Base-by-base conservation (phyloP, 2,113 vertebrate genomes). In the Smithornis capensis region DNA sequence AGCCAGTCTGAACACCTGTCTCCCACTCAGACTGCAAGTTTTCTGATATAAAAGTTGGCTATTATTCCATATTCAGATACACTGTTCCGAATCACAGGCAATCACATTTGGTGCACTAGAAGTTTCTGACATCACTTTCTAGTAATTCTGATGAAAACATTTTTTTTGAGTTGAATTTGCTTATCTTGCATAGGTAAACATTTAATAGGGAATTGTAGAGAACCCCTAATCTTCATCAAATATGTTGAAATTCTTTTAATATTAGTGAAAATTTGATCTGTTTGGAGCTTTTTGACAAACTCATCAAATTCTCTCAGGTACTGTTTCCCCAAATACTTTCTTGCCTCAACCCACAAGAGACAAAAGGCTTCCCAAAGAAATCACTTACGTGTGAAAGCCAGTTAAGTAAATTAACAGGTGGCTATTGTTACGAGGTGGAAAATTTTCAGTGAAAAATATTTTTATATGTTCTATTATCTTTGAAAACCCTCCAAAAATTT, bases 51-150 rank as follows among this genome's bases (percentile, higher is more conserved):
- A 45, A 15, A 45, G 18, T 45, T 45, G 44, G 17, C 44, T 45
- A 45, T 12, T 27, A 63, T 22, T 63, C 11, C 25, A 44, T 7
- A 50, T 21, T n/a, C 24, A 42, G 15, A 31, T 31, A 50, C 5
- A 6, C 19, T 7, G 10, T 52, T 40, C 12, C n/a, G 50, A 52
- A 68, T 56, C 11, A 73, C 9, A 47, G 0, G 0, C 1, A 3
- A 47, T 42, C 16, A 42, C 5, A 33, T 77, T 42, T 91, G 14
- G 7, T 3, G 9, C 18, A 6, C 19, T 56, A 10, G 18, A 80
- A 76, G 35, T 42, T 2, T 75, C 18, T 59, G 35, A 25, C 4
- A 64, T 12, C 7, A n/a, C 19, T 24, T 83, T 83, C 53, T 73
- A 24, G 27, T 55, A 89, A n/a, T 9, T 50, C 14, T 31, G 14